phyloP scores from a whole-genome alignment of 2,888 invertebrate species.

The Drosophila macrospina region DNA sequence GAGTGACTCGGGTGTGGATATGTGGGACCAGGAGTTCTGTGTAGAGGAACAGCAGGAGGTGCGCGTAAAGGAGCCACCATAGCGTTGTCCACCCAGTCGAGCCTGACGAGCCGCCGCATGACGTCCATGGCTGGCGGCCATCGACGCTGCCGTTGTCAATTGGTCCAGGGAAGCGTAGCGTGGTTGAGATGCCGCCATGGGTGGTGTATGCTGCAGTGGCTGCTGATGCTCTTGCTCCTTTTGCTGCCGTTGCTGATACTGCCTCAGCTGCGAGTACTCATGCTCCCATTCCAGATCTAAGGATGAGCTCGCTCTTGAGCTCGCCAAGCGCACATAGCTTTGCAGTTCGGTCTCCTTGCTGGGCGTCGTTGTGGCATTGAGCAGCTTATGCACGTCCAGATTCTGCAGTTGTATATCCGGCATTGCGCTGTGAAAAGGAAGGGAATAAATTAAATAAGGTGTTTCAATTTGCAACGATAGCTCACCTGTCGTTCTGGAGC shows the following conservation, averaged over 20 bases:
- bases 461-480: background rate
- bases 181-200: conserved; percentile 28
- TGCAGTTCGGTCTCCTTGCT: conserved; percentile 82
- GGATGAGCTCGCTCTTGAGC: conserved; percentile 88
- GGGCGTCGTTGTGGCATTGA: conserved; percentile 80
- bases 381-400: conserved; percentile 87
- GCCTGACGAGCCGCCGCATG: conserved; percentile 39
- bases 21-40: conserved; percentile 87
- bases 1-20: conserved; percentile 89
- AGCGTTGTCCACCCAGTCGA: conserved; percentile 57
- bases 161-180: conserved; percentile 73
- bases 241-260: conserved; percentile 60
- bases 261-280: conserved; percentile 85
- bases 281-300: conserved; percentile 91
- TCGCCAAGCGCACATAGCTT: conserved; percentile 68
- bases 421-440: conserved; percentile 74
- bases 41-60: conserved; percentile 85
- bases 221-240: conserved; percentile 40
- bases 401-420: conserved; percentile 87
- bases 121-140: conserved; percentile 48
- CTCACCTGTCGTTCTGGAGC: conserved; percentile 71
- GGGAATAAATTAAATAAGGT: background rate
- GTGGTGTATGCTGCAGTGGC: conserved; percentile 36
- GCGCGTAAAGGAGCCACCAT: conserved; percentile 78
- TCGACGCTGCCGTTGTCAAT: conserved; percentile 58